phyloP scores from a whole-genome alignment of 2,888 invertebrate species.

The Ennomos fuscantarius region DNA sequence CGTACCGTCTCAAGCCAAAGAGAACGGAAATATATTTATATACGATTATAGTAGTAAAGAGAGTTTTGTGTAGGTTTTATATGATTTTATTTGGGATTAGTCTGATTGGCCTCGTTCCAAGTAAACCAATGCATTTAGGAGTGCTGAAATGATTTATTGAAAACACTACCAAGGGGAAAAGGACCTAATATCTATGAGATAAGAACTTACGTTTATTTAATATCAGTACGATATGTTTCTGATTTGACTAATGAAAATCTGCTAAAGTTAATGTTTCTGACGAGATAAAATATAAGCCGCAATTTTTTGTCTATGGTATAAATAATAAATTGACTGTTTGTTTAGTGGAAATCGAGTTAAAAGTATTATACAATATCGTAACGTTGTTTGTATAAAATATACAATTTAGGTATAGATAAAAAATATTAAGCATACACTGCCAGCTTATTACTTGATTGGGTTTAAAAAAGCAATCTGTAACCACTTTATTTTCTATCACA shows the following conservation, averaged over 20 bases:
- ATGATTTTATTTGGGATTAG: slow-evolving; percentile 47
- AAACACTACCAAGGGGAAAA: too few relatives aligned
- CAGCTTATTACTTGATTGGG: too few relatives aligned
- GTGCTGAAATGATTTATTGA: slow-evolving; percentile 24
- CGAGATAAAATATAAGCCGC: slow-evolving; percentile 28
- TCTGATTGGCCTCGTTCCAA: slow-evolving; percentile 55
- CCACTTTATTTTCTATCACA: not conserved
- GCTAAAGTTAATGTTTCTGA: slow-evolving; percentile 31
- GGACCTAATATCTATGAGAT: not conserved
- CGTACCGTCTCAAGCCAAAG: slow-evolving; percentile 67
- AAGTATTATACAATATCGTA: slow-evolving; percentile 4
- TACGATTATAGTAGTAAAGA: slow-evolving; percentile 81
- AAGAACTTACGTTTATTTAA: not conserved
- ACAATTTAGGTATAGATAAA: not conserved
- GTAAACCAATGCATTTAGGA: slow-evolving; percentile 59
- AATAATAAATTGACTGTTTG: slow-evolving; percentile 17
- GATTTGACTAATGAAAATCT: slow-evolving; percentile 27
- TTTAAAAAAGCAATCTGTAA: not conserved
- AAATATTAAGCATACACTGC: too few relatives aligned
- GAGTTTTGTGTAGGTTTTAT: slow-evolving; percentile 71
- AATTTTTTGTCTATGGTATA: slow-evolving; percentile 30
- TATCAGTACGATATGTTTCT: not conserved
- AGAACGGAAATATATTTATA: slow-evolving; percentile 80
- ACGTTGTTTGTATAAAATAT: not conserved
- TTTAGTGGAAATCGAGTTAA: slow-evolving; percentile 20